Evolutionary conservation across 2,888 invertebrate species (phyloP).

Genomic region (Buathra laborator): DNA sequence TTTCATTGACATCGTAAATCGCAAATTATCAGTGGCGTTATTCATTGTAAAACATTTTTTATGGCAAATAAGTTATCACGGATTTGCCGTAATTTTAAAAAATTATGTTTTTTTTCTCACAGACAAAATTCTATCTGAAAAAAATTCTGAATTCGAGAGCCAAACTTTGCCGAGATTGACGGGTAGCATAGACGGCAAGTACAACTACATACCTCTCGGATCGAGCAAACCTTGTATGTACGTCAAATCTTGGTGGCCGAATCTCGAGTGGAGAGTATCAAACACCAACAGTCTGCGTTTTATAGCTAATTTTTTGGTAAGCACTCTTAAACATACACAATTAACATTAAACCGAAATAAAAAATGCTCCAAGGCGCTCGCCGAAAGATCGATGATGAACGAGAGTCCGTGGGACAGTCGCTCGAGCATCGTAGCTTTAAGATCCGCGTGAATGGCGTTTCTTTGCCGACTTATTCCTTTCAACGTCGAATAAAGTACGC

Average conservation of each 20-base stretch:
- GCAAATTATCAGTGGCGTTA: no score
- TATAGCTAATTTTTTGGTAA: conserved; percentile 88
- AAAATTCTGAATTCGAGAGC: conserved; percentile 75
- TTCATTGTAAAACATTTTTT: no score
- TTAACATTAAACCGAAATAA: not conserved
- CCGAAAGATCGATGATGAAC: not conserved
- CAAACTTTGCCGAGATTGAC: conserved; percentile 85
- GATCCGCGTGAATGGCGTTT: not conserved
- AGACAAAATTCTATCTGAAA: conserved; percentile 76
- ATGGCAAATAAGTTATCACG: not conserved
- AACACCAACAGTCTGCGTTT: conserved; percentile 89
- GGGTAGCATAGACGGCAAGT: conserved; percentile 85
- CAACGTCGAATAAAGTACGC: not conserved
- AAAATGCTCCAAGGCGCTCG: not conserved
- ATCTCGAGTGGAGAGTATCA: conserved; percentile 89
- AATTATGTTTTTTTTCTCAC: conserved; percentile 41
- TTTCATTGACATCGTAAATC: no score
- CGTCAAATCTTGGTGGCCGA: conserved; percentile 88
- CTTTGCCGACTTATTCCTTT: conserved; percentile 22
- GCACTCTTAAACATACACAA: conserved; percentile 65
- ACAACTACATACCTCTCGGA: conserved; percentile 85
- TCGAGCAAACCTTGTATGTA: conserved; percentile 89
- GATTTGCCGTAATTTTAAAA: not conserved
- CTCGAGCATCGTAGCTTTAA: not conserved
- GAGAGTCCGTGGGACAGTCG: conserved; percentile 18